Evolutionary conservation across 2,113 vertebrate genomes (phyloP).

Genomic region (Myotis lucifugus): DNA sequence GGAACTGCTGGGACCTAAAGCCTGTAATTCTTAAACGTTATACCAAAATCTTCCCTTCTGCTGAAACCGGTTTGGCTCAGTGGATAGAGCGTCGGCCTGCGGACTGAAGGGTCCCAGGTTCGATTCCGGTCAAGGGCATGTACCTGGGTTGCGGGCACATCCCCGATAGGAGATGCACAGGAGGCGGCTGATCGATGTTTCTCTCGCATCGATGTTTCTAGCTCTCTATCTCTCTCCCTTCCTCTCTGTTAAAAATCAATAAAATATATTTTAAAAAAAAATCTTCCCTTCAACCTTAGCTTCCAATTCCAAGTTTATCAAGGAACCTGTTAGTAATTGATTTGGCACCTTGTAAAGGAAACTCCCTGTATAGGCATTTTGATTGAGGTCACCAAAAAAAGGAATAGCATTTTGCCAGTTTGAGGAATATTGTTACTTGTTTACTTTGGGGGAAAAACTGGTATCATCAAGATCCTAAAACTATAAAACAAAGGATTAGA

Average conservation of each 20-base stretch:
- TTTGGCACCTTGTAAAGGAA: background rate
- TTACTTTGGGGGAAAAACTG: background rate
- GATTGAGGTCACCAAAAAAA: conserved; percentile 18
- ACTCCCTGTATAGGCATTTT: background rate
- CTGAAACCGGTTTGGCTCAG: too few relatives aligned
- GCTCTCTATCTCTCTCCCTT: too few relatives aligned
- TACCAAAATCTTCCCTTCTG: background rate
- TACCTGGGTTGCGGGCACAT: too few relatives aligned
- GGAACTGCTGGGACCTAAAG: background rate
- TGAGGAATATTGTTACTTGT: background rate
- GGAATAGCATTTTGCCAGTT: background rate
- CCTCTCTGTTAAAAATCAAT: too few relatives aligned
- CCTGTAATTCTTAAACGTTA: background rate
- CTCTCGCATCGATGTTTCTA: too few relatives aligned
- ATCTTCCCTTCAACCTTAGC: background rate
- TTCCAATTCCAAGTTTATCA: conserved; percentile 14
- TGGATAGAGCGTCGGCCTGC: too few relatives aligned
- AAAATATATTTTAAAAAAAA: background rate
- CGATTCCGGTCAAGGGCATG: too few relatives aligned
- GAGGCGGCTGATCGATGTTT: too few relatives aligned
- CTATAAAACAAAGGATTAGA: conserved; percentile 20
- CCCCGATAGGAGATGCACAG: too few relatives aligned
- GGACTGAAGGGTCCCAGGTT: too few relatives aligned
- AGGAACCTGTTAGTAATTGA: background rate
- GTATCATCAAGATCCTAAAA: conserved; percentile 2